Conservation (phyloP, 2,113 vertebrate genomes). For the Podocnemis expansa region DNA sequence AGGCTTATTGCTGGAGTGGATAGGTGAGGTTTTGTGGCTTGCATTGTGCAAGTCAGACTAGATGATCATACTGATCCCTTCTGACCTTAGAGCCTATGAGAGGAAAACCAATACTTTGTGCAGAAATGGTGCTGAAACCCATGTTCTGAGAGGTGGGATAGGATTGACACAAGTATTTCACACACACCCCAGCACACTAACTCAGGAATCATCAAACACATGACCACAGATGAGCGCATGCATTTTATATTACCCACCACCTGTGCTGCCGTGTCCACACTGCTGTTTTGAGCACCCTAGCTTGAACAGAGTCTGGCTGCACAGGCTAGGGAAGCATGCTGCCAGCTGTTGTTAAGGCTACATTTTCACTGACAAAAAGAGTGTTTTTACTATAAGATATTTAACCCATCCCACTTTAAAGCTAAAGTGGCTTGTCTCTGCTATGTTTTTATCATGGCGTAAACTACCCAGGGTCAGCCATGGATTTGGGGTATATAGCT, state of each 20-base stretch:
- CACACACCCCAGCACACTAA: not conserved
- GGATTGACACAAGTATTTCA: not conserved
- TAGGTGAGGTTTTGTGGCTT: no score
- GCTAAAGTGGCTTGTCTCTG: not conserved
- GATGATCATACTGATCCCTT: no score
- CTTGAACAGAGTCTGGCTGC: no score
- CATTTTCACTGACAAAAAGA: not conserved
- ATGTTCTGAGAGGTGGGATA: not conserved
- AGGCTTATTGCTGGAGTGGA: no score
- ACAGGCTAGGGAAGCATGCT: no score
- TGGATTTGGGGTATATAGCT: not conserved
- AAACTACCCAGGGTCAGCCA: not conserved
- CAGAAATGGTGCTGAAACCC: not conserved
- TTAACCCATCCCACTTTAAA: no score
- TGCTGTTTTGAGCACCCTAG: not conserved
- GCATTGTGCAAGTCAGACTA: no score
- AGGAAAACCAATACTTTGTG: not conserved
- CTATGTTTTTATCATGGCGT: not conserved
- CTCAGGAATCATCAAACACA: not conserved
- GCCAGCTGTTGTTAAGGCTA: no score
- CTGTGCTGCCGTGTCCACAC: not conserved
- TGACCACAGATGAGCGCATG: not conserved
- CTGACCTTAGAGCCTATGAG: no score
- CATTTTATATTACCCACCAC: not conserved
- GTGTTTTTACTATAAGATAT: no score